These are phyloP conservation scores for Paracanthobrama guichenoti DNA, from an alignment of 2,113 vertebrate species.

Conservation along the genomic window DNA sequence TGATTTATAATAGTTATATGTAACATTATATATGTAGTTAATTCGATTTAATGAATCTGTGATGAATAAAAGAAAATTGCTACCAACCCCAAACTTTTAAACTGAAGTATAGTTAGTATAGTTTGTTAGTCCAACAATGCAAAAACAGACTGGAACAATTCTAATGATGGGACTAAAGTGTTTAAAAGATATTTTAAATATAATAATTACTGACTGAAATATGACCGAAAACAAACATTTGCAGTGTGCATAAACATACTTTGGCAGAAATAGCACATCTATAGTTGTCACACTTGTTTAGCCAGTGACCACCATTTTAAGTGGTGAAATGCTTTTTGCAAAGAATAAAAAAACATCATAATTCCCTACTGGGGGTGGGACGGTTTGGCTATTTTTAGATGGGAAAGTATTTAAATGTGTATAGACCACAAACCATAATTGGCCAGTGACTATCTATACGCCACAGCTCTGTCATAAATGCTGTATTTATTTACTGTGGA, in stretches of 20 bases:
- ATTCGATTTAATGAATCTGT: background rate
- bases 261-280: background rate
- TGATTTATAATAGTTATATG: too few relatives aligned
- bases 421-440: slow-evolving; percentile 30
- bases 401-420: slow-evolving; percentile 32
- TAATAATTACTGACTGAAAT: background rate
- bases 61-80: background rate
- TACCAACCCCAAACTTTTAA: background rate
- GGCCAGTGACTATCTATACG: background rate
- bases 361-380: slow-evolving; percentile 25
- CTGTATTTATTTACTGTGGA: background rate
- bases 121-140: background rate
- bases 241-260: background rate
- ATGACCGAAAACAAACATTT: background rate
- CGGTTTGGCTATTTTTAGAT: slow-evolving; percentile 32
- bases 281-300: background rate
- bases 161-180: background rate
- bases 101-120: background rate
- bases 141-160: too few relatives aligned
- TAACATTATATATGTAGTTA: background rate
- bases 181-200: background rate
- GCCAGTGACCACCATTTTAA: slow-evolving; percentile 12
- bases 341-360: background rate
- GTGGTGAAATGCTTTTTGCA: background rate
- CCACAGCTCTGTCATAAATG: background rate